Base-by-base conservation (phyloP, 2,113 vertebrate genomes). In the Podarcis cretensis region DNA sequence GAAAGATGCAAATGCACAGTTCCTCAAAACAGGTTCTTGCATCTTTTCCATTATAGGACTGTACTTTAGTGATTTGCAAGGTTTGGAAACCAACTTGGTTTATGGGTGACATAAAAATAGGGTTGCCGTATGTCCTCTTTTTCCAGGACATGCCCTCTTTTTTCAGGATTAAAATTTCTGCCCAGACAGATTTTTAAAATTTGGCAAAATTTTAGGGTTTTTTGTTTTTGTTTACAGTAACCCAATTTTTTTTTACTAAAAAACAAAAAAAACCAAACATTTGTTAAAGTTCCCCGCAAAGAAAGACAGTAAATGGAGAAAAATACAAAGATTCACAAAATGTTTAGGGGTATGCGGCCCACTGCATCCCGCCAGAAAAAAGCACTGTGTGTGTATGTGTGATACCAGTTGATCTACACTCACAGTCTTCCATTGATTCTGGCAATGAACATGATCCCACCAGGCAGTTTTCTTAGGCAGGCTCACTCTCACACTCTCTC, bases 381-480 rank as follows among this genome's bases (percentile, higher is more conserved):
- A 54, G 48, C 48, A 48, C 69, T 32, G n/a, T 73, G n/a, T 84
- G 90, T 81, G 86, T 86, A 63, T 25, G 88, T 54, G 94, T 1
- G 35, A 96, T 96, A 96, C 93, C n/a, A 81, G 91, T 94, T 96
- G 94, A 94, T 96, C 94, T 93, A 95, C 96, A 94, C 91, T 97
- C 96, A 93, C 93, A 96, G 96, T 69, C 94, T 96, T 89, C 89
- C 98, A 98, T 98, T 97, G 97, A 98, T 98, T 96, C 94, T 85
- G 93, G 94, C 95, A 96, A 97, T 93, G 97, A 96, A 96, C 95
- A 96, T 91, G 94, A 94, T 96, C 96, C 96, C 96, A 96, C 96
- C 5, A 68, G 95, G 95, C 94, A 96, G 96, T 97, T 98, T 98
- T 97, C 97, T 97, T 98, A 98, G 96, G 92, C 95, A 94, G 93